Percentiles rank a stretch among this genome's conserved stretches.
Conservation (phyloP, 2,113 vertebrate species). For the Cromileptes altivelis region DNA sequence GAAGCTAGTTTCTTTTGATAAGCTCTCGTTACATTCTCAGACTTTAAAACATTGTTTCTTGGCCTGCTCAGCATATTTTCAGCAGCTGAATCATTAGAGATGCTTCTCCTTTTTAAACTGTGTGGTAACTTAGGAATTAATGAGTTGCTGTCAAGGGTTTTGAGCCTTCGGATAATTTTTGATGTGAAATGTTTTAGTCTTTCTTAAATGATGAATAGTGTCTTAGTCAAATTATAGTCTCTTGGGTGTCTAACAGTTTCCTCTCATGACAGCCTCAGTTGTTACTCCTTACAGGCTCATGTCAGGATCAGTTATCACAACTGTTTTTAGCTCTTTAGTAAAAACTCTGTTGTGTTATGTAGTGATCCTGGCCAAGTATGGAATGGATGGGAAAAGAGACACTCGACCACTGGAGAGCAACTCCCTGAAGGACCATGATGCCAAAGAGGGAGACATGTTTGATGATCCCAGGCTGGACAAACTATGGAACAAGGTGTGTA, state of each 20-base stretch:
- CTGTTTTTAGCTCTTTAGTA: neutral
- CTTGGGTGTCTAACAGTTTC: neutral
- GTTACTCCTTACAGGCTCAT: neutral
- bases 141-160: constrained; percentile 30
- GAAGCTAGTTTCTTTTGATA: neutral
- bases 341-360: constrained; percentile 5
- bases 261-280: constrained; percentile 1
- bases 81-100: neutral
- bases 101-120: neutral
- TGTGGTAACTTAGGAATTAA: constrained; percentile 14
- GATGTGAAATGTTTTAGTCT: constrained; percentile 13
- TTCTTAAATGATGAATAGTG: constrained; percentile 26
- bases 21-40: neutral
- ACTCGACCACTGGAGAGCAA: constrained; percentile 86
- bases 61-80: constrained; percentile 14
- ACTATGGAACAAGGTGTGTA: constrained; percentile 94
- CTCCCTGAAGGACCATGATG: constrained; percentile 86
- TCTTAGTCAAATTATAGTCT: constrained; percentile 12
- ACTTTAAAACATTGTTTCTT: neutral
- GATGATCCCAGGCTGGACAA: constrained; percentile 95
- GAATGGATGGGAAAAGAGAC: constrained; percentile 94
- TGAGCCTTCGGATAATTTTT: neutral
- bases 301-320: neutral
- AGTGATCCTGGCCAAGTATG: constrained; percentile 96
- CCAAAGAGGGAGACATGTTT: constrained; percentile 85